A percentile compares a stretch with the other conserved stretches of the same genome.
phyloP scores from a whole-genome alignment of 2,888 invertebrate species.

The Apodemia mormo region DNA sequence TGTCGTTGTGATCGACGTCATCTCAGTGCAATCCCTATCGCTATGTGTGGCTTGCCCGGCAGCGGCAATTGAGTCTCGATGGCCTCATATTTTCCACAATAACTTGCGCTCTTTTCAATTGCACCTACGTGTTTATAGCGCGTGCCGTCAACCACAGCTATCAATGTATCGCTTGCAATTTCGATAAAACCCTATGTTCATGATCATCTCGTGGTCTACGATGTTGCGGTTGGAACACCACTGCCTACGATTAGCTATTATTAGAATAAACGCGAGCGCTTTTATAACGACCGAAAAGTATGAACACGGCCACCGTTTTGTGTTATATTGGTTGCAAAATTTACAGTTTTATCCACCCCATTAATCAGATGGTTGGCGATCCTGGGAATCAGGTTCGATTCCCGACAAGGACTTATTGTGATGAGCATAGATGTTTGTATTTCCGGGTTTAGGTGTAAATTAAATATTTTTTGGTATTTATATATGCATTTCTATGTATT shows the following conservation, averaged over 20 bases:
- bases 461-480: too few relatives aligned
- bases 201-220: constrained; percentile 46
- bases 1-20: constrained; percentile 19
- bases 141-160: constrained; percentile 68
- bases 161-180: constrained; percentile 58
- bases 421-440: too few relatives aligned
- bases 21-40: constrained; percentile 29
- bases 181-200: constrained; percentile 66
- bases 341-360: too few relatives aligned
- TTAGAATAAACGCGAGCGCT: not conserved
- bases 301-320: not conserved
- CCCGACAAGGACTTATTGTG: too few relatives aligned
- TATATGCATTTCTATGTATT: too few relatives aligned
- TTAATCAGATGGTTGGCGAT: too few relatives aligned
- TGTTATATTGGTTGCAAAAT: not conserved
- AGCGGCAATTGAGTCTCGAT: constrained; percentile 66
- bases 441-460: too few relatives aligned
- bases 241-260: constrained; percentile 22
- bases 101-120: constrained; percentile 74
- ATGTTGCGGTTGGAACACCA: constrained; percentile 32
- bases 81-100: constrained; percentile 67
- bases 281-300: not conserved
- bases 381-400: too few relatives aligned
- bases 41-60: constrained; percentile 52
- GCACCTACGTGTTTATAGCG: constrained; percentile 65